These are phyloP conservation scores for roundworm (Caenorhabditis elegans) DNA, from an alignment of 1,140 invertebrate species.

Conservation along the genomic window WBcel235 BX284604.4:15873501-15874000, in stretches of 20 bases:
- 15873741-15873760: not conserved
- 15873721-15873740: not conserved
- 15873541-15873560: conserved; percentile 1
- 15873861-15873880: no score
- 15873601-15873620: not conserved
- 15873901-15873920: no score
- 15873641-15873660: not conserved
- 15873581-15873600: conserved; percentile 28
- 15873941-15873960: no score
- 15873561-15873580: conserved; percentile 4
- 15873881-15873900: no score
- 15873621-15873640: not conserved
- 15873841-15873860: no score
- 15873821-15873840: no score
- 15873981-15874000: no score
- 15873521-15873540: conserved; percentile 36
- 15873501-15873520: conserved; percentile 33
- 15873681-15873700: not conserved
- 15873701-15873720: not conserved
- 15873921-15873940: no score
- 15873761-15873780: no score
- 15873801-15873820: no score
- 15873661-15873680: not conserved
- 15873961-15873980: no score
- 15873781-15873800: no score